Percentiles rank a stretch among this genome's conserved stretches.
These are phyloP conservation scores for Vireo altiloquus DNA, from an alignment of 2,113 vertebrate genomes.

Conservation along the genomic window DNA sequence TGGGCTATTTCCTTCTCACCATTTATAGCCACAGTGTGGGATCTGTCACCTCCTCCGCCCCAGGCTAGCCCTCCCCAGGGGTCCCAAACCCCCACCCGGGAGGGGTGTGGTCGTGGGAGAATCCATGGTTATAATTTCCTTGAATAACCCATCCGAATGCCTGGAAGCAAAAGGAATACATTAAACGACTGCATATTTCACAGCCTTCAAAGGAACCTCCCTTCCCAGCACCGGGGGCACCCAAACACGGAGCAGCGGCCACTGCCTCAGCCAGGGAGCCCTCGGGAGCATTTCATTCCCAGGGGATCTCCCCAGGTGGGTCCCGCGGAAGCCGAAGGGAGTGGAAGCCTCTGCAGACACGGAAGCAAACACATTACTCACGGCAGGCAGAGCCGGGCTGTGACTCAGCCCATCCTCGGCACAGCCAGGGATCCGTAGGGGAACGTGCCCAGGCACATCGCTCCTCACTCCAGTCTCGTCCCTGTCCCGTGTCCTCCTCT, in stretches of 20 bases:
- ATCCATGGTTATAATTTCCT: neutral
- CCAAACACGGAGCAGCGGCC: accelerated
- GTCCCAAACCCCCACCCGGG: neutral
- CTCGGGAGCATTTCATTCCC: neutral
- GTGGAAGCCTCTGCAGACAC: neutral
- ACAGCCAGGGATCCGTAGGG: neutral
- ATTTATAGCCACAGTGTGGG: neutral
- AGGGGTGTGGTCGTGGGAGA: neutral
- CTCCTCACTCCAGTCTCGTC: neutral
- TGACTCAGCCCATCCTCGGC: conserved; percentile 17
- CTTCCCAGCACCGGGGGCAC: neutral
- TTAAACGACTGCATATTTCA: neutral
- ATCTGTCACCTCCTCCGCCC: neutral
- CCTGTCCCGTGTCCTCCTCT: neutral
- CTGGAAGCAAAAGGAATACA: neutral
- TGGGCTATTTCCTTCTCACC: neutral
- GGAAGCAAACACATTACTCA: neutral
- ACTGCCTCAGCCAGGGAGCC: neutral
- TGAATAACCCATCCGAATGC: neutral
- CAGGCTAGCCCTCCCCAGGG: neutral
- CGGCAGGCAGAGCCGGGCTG: neutral
- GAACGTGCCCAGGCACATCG: neutral
- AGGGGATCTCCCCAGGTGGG: neutral
- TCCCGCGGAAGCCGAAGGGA: neutral
- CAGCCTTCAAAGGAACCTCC: neutral